phyloP scores from a whole-genome alignment of 2,113 vertebrate genomes.

The Cephalopterus ornatus region DNA sequence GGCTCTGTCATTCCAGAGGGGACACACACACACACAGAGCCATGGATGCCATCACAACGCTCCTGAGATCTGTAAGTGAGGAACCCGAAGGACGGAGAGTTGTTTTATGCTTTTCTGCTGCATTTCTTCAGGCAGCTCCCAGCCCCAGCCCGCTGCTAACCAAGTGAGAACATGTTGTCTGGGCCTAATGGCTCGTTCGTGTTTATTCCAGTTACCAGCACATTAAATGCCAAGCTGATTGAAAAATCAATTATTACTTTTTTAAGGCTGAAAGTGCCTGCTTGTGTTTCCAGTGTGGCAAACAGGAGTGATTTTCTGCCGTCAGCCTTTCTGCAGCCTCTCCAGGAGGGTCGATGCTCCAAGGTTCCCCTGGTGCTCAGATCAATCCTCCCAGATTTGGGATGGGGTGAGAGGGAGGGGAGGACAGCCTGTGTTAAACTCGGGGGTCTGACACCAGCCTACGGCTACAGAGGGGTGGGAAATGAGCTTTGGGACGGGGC shows the following conservation, averaged over 20 bases:
- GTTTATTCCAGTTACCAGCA: conserved; percentile 9
- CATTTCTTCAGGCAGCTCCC: not conserved
- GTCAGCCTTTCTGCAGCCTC: not conserved
- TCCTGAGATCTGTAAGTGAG: accelerated
- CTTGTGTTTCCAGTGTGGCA: not conserved
- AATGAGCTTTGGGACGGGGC: not conserved
- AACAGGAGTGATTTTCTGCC: not conserved
- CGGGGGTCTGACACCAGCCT: not conserved
- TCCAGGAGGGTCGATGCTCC: accelerated
- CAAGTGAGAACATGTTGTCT: not conserved
- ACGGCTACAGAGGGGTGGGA: not conserved
- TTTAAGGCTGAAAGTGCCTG: not conserved
- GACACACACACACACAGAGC: not conserved
- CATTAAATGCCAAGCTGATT: conserved; percentile 26
- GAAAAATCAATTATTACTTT: conserved; percentile 53
- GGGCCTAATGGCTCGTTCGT: not conserved
- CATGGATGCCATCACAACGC: not conserved
- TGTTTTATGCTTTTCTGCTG: not conserved
- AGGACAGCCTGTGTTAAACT: not conserved
- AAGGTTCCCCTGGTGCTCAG: not conserved
- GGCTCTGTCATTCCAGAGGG: not conserved
- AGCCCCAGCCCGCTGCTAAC: not conserved
- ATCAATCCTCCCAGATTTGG: not conserved
- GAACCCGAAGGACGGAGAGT: not conserved
- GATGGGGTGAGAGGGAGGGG: not conserved